These are phyloP conservation scores for Serrognathus titanus DNA, from an alignment of 2,888 invertebrate genomes.

Conservation along the genomic window DNA sequence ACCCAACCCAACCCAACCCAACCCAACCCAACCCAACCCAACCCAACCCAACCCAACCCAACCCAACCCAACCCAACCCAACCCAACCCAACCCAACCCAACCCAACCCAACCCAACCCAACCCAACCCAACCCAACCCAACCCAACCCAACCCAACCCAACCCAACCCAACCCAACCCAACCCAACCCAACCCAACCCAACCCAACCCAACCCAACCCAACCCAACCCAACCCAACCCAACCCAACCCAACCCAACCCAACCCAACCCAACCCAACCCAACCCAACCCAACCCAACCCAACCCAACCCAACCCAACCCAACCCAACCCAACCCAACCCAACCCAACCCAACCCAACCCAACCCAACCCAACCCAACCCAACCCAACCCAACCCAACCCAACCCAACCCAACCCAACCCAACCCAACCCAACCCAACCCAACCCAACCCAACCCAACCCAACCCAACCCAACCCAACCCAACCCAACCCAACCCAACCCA, in stretches of 20 bases:
- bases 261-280: not conserved
- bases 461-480: not conserved
- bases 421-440: not conserved
- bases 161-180: not conserved
- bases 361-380: not conserved
- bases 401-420: not conserved
- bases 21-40: not conserved
- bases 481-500: not conserved
- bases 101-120: not conserved
- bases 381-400: not conserved
- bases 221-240: not conserved
- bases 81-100: not conserved
- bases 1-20: not conserved
- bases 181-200: not conserved
- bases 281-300: not conserved
- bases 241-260: not conserved
- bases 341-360: not conserved
- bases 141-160: not conserved
- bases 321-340: not conserved
- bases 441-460: not conserved
- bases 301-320: not conserved
- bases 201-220: not conserved
- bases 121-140: not conserved
- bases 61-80: not conserved
- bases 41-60: not conserved